Conservation (phyloP, 2,797 vertebrate genomes). For the Perodicticus potto region DNA sequence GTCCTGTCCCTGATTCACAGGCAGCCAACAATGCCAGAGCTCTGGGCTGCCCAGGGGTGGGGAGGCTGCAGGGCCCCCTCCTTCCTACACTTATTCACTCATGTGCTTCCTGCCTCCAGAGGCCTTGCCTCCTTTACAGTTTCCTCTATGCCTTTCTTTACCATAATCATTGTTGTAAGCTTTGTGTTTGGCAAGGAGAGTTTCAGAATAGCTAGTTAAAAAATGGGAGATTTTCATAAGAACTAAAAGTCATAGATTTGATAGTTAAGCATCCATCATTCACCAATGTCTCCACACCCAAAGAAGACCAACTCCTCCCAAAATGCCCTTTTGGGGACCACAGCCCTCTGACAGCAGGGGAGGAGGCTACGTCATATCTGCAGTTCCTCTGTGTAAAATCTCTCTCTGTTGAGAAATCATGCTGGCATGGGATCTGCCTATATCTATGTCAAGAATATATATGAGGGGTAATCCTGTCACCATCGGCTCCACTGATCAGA, state of each 20-base stretch:
- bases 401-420: slow-evolving; percentile 49
- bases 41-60: not conserved
- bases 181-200: not conserved
- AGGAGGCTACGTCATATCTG: not conserved
- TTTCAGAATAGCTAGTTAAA: not conserved
- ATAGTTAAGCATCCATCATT: not conserved
- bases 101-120: not conserved
- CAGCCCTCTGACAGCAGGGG: not conserved
- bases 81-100: accelerated
- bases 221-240: not conserved
- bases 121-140: not conserved
- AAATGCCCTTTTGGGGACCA: not conserved
- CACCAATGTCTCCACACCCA: not conserved
- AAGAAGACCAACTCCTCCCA: not conserved
- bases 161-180: not conserved
- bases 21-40: not conserved
- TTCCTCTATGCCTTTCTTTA: not conserved
- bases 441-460: not conserved
- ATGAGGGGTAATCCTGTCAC: not conserved
- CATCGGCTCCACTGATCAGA: not conserved
- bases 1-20: not conserved
- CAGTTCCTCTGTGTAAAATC: not conserved
- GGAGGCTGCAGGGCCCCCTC: too few relatives aligned
- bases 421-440: not conserved
- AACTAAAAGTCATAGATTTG: not conserved